Base-by-base conservation (phyloP, 1,140 invertebrate genomes). In the Oedothorax gibbosus region DNA sequence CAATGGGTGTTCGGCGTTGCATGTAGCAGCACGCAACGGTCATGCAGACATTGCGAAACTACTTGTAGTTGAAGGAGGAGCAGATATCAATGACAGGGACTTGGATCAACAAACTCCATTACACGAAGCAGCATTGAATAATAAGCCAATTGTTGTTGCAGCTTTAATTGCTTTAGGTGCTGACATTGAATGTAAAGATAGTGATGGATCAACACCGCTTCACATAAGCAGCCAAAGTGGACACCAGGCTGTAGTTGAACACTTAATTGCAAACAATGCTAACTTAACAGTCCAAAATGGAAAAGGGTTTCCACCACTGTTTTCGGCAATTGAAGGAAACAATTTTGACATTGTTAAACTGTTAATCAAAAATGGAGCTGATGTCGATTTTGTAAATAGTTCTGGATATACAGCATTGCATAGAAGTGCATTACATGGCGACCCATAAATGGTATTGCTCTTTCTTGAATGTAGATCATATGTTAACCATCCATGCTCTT, bases 331-430 rank as follows among this genome's bases (percentile, higher is more conserved):
- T n/a, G 11, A 9, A 21, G 71, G 18, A 15, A 66, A 18, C 54
- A 35, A 82, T 64, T 11, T 14, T 0, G 72, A 62, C 53, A 35
- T 57, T n/a, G 21, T 35, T 49, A n/a, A 64, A 54, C 14, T 85
- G 15, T 20, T 85, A 11, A 51, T 85, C 2, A 68, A n/a, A 51
- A 50, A 79, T 18, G 56, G 64, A 21, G 76, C 76, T 7, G 21
- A 49, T 14, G 62, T 79, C 50, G 54, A 79, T 79, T 6, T 12
- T 8, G 91, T 93, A 2, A 18, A 51, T 15, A n/a, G n/a, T n/a
- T 50, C 20, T 9, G 15, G 35, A 9, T 14, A 9, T 50, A 51
- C 35, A 15, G 49, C 56, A 62, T 49, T 35, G 35, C 35, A 35
- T 35, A 35, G 5, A 35, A 35, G 35, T 35, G 35, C 35, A 35